These are phyloP conservation scores for Falco novaeseelandiae DNA, from an alignment of 2,797 vertebrate genomes.

Conservation along the genomic window DNA sequence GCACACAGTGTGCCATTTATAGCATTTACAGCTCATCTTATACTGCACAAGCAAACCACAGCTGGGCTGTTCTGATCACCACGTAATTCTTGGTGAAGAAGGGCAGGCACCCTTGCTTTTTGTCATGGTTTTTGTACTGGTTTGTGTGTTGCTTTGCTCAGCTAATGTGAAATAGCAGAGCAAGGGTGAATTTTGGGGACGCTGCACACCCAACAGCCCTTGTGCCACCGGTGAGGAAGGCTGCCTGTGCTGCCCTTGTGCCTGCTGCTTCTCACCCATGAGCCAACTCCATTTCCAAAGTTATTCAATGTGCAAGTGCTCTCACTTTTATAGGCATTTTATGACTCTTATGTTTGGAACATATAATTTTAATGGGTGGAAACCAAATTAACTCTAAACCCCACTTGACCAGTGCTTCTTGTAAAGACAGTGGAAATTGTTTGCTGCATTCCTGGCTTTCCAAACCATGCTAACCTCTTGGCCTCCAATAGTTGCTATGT, in stretches of 20 bases:
- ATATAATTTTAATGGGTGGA: constrained; percentile 47
- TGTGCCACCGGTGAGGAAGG: accelerated
- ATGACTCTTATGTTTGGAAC: constrained; percentile 41
- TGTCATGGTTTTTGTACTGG: background rate
- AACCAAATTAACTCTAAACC: constrained; percentile 58
- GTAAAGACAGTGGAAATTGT: constrained; percentile 20
- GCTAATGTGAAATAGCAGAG: accelerated
- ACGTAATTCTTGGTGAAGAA: background rate
- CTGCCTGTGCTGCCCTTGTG: background rate
- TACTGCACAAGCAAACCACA: background rate
- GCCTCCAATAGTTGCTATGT: background rate
- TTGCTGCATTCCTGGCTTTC: background rate
- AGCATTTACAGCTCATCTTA: background rate
- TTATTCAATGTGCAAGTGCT: constrained; percentile 1
- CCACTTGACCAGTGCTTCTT: constrained; percentile 20
- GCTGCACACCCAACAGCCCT: background rate
- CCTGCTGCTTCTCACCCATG: background rate
- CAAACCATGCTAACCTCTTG: background rate
- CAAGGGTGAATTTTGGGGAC: accelerated
- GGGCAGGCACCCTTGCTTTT: background rate
- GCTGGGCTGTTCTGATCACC: background rate
- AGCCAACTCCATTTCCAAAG: background rate
- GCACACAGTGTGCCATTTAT: accelerated
- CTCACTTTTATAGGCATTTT: constrained; percentile 26
- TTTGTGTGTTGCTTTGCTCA: background rate